phyloP scores from a whole-genome alignment of 30 jellyfish, hydroid and myxozoan genomes.

The Pelagia noctiluca region DNA sequence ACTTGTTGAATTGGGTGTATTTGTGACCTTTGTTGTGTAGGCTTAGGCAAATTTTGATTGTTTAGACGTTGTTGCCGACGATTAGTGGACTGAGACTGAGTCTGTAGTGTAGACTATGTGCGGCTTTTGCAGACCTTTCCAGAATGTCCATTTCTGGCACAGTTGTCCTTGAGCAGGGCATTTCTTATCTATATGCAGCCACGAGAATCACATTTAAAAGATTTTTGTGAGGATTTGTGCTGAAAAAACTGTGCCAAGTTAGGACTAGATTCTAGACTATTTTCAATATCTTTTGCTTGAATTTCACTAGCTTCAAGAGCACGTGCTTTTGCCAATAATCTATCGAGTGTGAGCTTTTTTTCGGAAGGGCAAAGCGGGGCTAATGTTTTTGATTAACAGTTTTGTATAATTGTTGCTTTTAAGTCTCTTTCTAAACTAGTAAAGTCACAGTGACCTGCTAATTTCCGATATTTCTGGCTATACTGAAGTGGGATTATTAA shows the following conservation, averaged over 20 bases:
- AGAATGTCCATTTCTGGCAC: conserved; percentile 37
- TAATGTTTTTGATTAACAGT: too few relatives aligned
- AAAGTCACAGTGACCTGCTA: too few relatives aligned
- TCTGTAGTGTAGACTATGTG: too few relatives aligned
- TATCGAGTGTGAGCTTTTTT: too few relatives aligned
- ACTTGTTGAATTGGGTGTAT: not conserved
- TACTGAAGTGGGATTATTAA: too few relatives aligned
- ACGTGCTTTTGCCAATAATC: conserved; percentile 36
- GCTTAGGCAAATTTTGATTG: conserved; percentile 25
- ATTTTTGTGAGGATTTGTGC: conserved; percentile 23
- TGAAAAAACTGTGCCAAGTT: not conserved
- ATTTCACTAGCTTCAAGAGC: conserved; percentile 36
- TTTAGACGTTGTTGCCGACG: conserved; percentile 38
- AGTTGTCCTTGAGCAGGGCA: conserved; percentile 59
- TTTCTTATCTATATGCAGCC: conserved; percentile 49
- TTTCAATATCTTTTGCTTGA: conserved; percentile 25
- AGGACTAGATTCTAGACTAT: not conserved
- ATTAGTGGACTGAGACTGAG: too few relatives aligned
- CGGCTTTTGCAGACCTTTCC: too few relatives aligned
- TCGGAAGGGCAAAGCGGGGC: too few relatives aligned
- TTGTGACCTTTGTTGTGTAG: conserved; percentile 1
- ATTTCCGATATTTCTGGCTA: too few relatives aligned
- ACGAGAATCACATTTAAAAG: conserved; percentile 38
- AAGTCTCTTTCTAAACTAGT: too few relatives aligned
- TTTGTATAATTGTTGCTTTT: too few relatives aligned